phyloP scores from a whole-genome alignment of 2,113 vertebrate species.

The Odocoileus virginianus region DNA sequence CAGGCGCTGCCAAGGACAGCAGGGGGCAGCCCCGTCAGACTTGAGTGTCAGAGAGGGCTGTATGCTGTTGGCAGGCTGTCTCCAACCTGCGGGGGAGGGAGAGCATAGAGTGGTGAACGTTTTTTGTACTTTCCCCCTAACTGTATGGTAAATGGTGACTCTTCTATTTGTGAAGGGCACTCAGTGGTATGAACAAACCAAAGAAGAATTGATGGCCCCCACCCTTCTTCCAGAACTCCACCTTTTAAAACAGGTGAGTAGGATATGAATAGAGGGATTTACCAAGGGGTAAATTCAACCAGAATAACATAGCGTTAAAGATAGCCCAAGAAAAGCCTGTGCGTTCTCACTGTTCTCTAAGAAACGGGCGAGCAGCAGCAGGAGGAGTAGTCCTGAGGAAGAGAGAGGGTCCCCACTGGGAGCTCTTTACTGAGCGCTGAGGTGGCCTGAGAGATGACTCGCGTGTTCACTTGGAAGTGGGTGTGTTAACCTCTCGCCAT shows the following conservation, averaged over 20 bases:
- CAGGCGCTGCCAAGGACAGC: too few species aligned
- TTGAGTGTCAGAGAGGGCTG: neutral
- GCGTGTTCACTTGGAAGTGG: neutral
- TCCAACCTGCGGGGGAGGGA: rapidly evolving
- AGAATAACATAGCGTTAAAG: neutral
- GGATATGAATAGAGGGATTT: neutral
- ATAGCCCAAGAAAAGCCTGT: neutral
- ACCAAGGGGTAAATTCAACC: neutral
- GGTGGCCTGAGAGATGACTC: neutral
- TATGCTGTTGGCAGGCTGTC: neutral
- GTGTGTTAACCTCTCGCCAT: neutral
- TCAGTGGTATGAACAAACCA: slow-evolving; percentile 94
- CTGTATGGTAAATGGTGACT: neutral
- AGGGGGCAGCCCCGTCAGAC: neutral
- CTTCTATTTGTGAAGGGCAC: slow-evolving; percentile 84
- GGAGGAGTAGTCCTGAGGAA: neutral
- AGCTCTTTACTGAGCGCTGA: neutral
- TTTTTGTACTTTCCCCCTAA: neutral
- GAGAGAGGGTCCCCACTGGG: neutral
- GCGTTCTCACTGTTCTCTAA: neutral
- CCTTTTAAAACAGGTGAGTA: slow-evolving; percentile 91
- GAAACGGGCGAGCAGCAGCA: neutral
- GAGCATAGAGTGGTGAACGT: neutral
- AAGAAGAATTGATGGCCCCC: slow-evolving; percentile 95
- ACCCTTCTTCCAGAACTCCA: slow-evolving; percentile 95